These are phyloP conservation scores for Lacanobia wlatinum DNA, from an alignment of 2,888 invertebrate species.

Conservation along the genomic window DNA sequence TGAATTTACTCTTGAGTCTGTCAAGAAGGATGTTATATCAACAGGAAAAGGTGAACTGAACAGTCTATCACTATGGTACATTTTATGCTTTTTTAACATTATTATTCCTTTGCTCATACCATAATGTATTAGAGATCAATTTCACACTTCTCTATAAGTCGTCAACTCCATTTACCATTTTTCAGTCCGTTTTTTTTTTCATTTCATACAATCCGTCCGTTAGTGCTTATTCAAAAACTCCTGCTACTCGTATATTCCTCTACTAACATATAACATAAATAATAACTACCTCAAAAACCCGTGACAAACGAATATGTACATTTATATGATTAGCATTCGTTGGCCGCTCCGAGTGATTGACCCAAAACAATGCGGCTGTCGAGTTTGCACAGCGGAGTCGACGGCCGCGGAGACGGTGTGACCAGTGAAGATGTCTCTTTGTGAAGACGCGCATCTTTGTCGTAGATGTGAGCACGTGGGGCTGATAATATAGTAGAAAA, in stretches of 20 bases:
- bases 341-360: constrained; percentile 60
- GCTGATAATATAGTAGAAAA: not conserved
- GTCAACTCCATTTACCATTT: not conserved
- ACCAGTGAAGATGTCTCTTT: constrained; percentile 2
- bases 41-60: not conserved
- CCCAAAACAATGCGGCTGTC: constrained; percentile 74
- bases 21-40: not conserved
- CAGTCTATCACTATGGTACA: too few species aligned
- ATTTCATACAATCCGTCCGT: too few species aligned
- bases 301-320: constrained; percentile 18
- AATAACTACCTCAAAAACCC: constrained; percentile 33
- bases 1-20: not conserved
- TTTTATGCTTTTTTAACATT: too few species aligned
- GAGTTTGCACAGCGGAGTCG: constrained; percentile 49
- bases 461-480: constrained; percentile 18
- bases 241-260: not conserved
- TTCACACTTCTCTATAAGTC: not conserved
- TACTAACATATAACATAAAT: constrained; percentile 20
- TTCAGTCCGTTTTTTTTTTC: too few species aligned
- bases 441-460: constrained; percentile 31
- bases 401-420: constrained; percentile 39
- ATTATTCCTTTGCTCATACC: too few species aligned
- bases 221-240: not conserved
- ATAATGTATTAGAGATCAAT: not conserved
- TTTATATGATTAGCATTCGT: constrained; percentile 58